phyloP scores from a whole-genome alignment of 1,140 invertebrate species.

The Chironomus tepperi region DNA sequence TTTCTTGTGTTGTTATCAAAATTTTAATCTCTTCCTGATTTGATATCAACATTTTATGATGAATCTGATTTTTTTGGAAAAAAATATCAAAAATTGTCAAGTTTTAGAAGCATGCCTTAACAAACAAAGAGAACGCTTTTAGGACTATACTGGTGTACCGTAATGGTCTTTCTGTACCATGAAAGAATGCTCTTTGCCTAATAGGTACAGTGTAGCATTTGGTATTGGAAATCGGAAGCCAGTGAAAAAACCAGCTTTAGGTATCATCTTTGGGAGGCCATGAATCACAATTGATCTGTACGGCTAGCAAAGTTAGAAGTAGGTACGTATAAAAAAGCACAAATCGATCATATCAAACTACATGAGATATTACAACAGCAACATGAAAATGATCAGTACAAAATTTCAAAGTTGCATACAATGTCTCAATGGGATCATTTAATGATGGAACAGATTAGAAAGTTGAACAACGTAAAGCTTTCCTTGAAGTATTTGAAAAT shows the following conservation, averaged over 20 bases:
- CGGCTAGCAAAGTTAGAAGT: too few species aligned
- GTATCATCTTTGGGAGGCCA: too few species aligned
- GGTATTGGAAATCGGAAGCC: too few species aligned
- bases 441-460: constrained; percentile 39
- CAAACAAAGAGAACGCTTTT: too few species aligned
- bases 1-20: too few species aligned
- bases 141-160: too few species aligned
- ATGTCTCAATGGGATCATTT: constrained; percentile 45
- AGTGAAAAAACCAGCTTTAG: too few species aligned
- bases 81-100: constrained; percentile 34
- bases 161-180: too few species aligned
- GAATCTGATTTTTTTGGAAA: constrained; percentile 37
- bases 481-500: constrained; percentile 44
- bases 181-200: too few species aligned
- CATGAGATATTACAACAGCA: constrained; percentile 36
- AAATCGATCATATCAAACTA: constrained; percentile 32
- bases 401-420: constrained; percentile 39
- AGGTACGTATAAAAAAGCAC: background rate
- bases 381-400: constrained; percentile 38
- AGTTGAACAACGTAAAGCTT: constrained; percentile 38
- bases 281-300: too few species aligned
- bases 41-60: constrained; percentile 36
- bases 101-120: constrained; percentile 25
- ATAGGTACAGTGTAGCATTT: background rate
- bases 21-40: too few species aligned